These are phyloP conservation scores for Drosophila bunnanda DNA, from an alignment of 2,888 invertebrate species.

Conservation along the genomic window DNA sequence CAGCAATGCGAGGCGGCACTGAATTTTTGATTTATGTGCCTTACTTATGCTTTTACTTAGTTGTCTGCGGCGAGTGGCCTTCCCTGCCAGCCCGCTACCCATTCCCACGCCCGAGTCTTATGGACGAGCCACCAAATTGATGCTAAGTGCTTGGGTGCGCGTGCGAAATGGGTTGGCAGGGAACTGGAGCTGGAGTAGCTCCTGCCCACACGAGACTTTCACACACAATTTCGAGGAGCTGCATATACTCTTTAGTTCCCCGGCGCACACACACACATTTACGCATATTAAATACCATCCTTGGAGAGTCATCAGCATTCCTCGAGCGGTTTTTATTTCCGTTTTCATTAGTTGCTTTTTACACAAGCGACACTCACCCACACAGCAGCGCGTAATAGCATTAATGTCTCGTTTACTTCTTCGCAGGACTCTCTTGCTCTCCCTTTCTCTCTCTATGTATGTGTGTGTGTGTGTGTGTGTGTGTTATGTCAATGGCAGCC, in stretches of 20 bases:
- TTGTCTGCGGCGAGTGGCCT: slow-evolving; percentile 55
- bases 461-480: slow-evolving; percentile 1
- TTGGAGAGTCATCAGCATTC: slow-evolving; percentile 81
- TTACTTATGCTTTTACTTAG: slow-evolving; percentile 82
- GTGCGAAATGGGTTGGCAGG: slow-evolving; percentile 74
- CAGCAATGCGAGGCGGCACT: slow-evolving; percentile 68
- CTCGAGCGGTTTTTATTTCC: slow-evolving; percentile 81
- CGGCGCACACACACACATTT: slow-evolving; percentile 48
- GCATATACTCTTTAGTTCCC: slow-evolving; percentile 23
- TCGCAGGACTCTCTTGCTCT: slow-evolving; percentile 32
- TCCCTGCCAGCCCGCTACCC: neutral
- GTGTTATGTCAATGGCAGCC: slow-evolving; percentile 73
- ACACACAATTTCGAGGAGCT: slow-evolving; percentile 39
- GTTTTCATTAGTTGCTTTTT: slow-evolving; percentile 81
- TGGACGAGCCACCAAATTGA: slow-evolving; percentile 75
- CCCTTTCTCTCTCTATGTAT: too few species aligned
- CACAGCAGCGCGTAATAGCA: slow-evolving; percentile 66
- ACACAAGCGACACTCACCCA: slow-evolving; percentile 73
- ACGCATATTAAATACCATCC: slow-evolving; percentile 79
- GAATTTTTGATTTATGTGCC: slow-evolving; percentile 84
- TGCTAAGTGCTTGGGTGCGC: slow-evolving; percentile 77
- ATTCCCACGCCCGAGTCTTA: slow-evolving; percentile 50
- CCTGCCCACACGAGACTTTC: slow-evolving; percentile 63
- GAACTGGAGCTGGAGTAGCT: slow-evolving; percentile 26
- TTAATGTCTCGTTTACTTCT: slow-evolving; percentile 76